Evolutionary conservation across 2,797 vertebrate genomes (phyloP).

Genomic region (Alosa sapidissima): DNA sequence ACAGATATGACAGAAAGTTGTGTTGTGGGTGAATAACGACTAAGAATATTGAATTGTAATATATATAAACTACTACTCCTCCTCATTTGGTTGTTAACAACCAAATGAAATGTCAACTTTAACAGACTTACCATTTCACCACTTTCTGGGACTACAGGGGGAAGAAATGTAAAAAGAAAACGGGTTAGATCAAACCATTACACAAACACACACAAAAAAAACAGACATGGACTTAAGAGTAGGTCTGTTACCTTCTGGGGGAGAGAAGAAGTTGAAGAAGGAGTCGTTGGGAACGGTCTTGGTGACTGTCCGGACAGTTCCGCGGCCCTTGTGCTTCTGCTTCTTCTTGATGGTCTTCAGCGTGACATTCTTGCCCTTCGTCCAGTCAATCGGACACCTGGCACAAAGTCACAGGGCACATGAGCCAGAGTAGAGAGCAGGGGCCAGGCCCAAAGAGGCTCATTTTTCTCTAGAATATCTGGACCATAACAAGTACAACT

Average conservation of each 20-base stretch:
- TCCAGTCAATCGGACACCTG: slow-evolving; percentile 97
- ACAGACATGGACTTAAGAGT: background rate
- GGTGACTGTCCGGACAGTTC: slow-evolving; percentile 95
- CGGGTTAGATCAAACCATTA: background rate
- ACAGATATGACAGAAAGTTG: background rate
- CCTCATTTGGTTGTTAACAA: too few species aligned
- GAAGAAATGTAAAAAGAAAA: slow-evolving; percentile 17
- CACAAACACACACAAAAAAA: slow-evolving; percentile 29
- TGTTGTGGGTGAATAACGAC: too few species aligned
- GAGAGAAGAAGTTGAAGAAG: slow-evolving; percentile 98
- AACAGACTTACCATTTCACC: slow-evolving; percentile 89
- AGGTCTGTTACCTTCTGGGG: slow-evolving; percentile 86
- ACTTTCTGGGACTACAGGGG: slow-evolving; percentile 87
- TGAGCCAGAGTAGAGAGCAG: background rate
- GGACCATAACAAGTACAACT: too few species aligned
- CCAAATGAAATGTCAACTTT: background rate
- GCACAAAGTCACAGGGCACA: slow-evolving; percentile 2
- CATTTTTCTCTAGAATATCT: too few species aligned
- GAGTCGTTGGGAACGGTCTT: slow-evolving; percentile 98
- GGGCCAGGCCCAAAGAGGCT: too few species aligned
- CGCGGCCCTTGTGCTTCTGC: slow-evolving; percentile 98
- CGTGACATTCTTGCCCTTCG: slow-evolving; percentile 97
- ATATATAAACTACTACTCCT: too few species aligned
- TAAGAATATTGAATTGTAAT: too few species aligned
- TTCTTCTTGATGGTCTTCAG: slow-evolving; percentile 99